Evolutionary conservation across 2,888 invertebrate species (phyloP).

Genomic region (Ophion ventricosus): DNA sequence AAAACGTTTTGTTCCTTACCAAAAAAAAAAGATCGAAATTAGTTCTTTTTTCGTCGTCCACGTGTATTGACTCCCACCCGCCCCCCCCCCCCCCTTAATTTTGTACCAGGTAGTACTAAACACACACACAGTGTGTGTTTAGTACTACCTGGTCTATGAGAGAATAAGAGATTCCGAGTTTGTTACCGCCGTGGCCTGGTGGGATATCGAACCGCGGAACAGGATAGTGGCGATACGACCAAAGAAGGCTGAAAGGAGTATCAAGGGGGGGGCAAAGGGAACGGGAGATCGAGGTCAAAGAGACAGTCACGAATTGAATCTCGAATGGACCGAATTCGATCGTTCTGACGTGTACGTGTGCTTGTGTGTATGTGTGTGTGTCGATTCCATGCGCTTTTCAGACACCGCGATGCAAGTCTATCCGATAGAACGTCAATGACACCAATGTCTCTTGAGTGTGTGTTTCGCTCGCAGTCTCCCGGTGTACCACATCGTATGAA

Average conservation of each 20-base stretch:
- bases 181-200: slow-evolving; percentile 33
- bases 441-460: slow-evolving; percentile 10
- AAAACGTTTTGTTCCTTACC: too few species aligned
- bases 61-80: too few species aligned
- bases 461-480: slow-evolving; percentile 8
- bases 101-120: slow-evolving; percentile 47
- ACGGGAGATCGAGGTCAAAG: slow-evolving; percentile 64
- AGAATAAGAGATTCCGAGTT: slow-evolving; percentile 57
- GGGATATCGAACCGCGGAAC: slow-evolving; percentile 55
- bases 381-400: slow-evolving; percentile 16
- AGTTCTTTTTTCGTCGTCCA: slow-evolving; percentile 58
- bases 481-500: slow-evolving; percentile 34
- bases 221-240: slow-evolving; percentile 49
- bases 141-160: slow-evolving; percentile 14
- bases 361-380: slow-evolving; percentile 17
- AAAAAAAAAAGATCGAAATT: slow-evolving; percentile 55
- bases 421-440: slow-evolving; percentile 14
- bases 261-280: slow-evolving; percentile 24
- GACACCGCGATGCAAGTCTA: slow-evolving; percentile 15
- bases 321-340: slow-evolving; percentile 64
- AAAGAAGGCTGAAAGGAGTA: slow-evolving; percentile 21
- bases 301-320: slow-evolving; percentile 66
- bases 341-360: slow-evolving; percentile 43
- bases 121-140: slow-evolving; percentile 4
- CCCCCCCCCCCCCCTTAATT: too few species aligned